phyloP scores from a whole-genome alignment of 1,140 invertebrate genomes.

The Heliothis virescens region DNA sequence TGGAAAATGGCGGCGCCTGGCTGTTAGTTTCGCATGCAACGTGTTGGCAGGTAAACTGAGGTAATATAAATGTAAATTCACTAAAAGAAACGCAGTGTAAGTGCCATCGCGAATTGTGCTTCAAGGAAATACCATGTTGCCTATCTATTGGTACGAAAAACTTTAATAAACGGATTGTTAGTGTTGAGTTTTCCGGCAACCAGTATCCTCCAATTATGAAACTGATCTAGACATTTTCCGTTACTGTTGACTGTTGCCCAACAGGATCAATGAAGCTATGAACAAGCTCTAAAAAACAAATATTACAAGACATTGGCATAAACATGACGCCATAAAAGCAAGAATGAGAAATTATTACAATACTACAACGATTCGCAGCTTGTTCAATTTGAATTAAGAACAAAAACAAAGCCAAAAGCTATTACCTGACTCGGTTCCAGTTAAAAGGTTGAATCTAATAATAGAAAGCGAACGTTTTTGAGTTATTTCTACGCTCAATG shows the following conservation, averaged over 20 bases:
- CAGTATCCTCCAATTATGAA: no score
- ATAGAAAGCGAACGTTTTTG: slow-evolving; percentile 18
- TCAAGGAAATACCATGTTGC: not conserved
- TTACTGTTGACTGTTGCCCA: not conserved
- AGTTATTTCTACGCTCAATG: slow-evolving; percentile 1
- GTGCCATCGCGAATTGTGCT: slow-evolving; percentile 27
- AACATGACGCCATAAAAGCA: not conserved
- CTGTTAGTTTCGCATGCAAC: slow-evolving; percentile 54
- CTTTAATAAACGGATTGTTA: not conserved
- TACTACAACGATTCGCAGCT: not conserved
- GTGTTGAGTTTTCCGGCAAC: not conserved
- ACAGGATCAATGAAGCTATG: not conserved
- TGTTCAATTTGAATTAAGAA: slow-evolving; percentile 23
- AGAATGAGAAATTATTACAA: slow-evolving; percentile 1
- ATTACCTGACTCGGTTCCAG: slow-evolving; percentile 11
- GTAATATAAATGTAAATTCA: slow-evolving; percentile 74
- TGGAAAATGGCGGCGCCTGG: slow-evolving; percentile 54
- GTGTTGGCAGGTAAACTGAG: slow-evolving; percentile 56
- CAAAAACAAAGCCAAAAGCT: slow-evolving; percentile 21
- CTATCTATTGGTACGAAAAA: not conserved
- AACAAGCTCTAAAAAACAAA: not conserved
- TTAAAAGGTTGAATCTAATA: slow-evolving; percentile 17
- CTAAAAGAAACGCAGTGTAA: slow-evolving; percentile 59
- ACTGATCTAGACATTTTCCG: not conserved
- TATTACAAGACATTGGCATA: not conserved